Evolutionary conservation across 1,140 invertebrate genomes (phyloP).

Genomic region (Cyphomyrmex costatus): DNA sequence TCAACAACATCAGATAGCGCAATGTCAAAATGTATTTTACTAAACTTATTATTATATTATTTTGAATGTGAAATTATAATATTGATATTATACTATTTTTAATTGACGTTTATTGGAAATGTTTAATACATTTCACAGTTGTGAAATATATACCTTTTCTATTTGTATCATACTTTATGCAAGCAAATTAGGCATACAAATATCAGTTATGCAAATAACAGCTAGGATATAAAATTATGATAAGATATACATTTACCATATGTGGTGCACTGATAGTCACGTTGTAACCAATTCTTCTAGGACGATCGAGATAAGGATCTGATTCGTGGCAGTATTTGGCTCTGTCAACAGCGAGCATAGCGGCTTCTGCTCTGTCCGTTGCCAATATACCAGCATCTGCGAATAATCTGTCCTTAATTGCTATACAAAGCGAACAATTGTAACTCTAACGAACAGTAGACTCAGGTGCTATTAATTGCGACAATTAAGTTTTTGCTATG

Average conservation of each 20-base stretch:
- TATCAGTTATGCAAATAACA: too few relatives aligned
- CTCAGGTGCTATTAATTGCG: background rate
- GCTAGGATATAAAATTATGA: background rate
- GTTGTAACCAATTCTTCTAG: slow-evolving; percentile 95
- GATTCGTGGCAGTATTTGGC: slow-evolving; percentile 91
- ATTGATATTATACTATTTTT: too few relatives aligned
- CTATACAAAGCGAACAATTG: background rate
- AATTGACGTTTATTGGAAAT: too few relatives aligned
- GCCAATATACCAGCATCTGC: slow-evolving; percentile 95
- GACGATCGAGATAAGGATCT: slow-evolving; percentile 95
- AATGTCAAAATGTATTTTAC: too few relatives aligned
- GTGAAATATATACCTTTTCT: background rate
- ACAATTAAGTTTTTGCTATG: background rate
- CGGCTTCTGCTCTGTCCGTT: slow-evolving; percentile 91
- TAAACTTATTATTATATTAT: too few relatives aligned
- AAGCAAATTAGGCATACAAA: background rate
- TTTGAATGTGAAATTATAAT: too few relatives aligned
- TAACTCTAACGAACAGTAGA: background rate
- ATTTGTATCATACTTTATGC: background rate
- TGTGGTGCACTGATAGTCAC: slow-evolving; percentile 99
- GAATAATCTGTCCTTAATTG: slow-evolving; percentile 41
- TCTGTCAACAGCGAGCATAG: slow-evolving; percentile 96
- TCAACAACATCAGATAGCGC: too few relatives aligned
- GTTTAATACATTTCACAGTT: too few relatives aligned
- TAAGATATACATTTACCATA: slow-evolving; percentile 91